Percentiles rank a stretch among this genome's conserved stretches.
Conservation (phyloP, 2,888 invertebrate species). For the Nemotelus pantherinus region DNA sequence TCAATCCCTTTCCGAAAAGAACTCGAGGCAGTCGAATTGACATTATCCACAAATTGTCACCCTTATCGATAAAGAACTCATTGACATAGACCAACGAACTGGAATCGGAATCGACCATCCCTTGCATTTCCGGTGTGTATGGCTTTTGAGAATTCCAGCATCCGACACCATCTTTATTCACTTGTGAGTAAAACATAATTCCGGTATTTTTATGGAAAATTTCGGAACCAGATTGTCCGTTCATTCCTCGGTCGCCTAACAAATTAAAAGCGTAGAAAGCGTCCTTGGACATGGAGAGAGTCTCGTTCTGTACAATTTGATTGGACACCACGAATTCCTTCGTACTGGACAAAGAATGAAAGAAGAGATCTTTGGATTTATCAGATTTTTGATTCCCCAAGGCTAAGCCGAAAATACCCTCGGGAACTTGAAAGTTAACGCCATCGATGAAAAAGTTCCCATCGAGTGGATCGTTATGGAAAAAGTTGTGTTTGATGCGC, state of each 20-base stretch:
- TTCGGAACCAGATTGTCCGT: conserved; percentile 79
- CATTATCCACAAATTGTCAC: conserved; percentile 77
- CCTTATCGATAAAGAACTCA: conserved; percentile 75
- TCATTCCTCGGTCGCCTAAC: conserved; percentile 76
- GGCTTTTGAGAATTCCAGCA: conserved; percentile 81
- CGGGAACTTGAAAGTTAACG: conserved; percentile 86
- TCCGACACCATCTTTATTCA: conserved; percentile 79
- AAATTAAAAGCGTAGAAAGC: conserved; percentile 78
- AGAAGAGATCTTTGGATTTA: conserved; percentile 76
- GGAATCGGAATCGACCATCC: conserved; percentile 75
- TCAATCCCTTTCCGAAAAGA: conserved; percentile 61
- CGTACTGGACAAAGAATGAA: conserved; percentile 83
- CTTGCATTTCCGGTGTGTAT: conserved; percentile 73
- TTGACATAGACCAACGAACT: conserved; percentile 78
- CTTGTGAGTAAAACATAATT: conserved; percentile 80
- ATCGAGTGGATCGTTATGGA: conserved; percentile 82
- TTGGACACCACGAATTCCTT: conserved; percentile 83
- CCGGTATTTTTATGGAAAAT: conserved; percentile 74
- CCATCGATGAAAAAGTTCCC: conserved; percentile 82
- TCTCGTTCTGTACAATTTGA: conserved; percentile 77
- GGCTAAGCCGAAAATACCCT: conserved; percentile 81
- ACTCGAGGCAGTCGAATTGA: conserved; percentile 81
- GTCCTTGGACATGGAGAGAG: conserved; percentile 71
- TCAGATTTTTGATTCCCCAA: conserved; percentile 71
- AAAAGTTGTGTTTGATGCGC: conserved; percentile 82